Evolutionary conservation across 2,797 vertebrate genomes (phyloP).

Genomic region (Garrulus glandarius): DNA sequence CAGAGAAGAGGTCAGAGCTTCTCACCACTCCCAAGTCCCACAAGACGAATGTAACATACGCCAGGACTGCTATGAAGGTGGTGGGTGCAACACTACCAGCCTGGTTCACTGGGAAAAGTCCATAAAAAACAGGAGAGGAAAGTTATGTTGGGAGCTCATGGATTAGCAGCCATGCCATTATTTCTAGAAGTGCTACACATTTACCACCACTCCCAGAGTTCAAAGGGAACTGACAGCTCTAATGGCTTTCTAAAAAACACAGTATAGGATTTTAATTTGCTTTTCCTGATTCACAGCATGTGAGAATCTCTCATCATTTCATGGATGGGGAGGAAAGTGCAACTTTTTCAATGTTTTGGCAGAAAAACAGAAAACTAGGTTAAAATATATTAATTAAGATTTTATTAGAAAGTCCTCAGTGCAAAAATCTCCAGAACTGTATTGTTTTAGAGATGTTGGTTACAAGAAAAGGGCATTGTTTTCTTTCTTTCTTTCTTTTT

Average conservation of each 20-base stretch:
- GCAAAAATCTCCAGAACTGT: rapidly evolving
- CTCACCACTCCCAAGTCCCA: background rate
- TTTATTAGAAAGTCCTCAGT: background rate
- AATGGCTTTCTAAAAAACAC: background rate
- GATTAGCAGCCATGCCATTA: background rate
- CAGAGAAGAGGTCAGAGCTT: background rate
- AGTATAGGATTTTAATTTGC: background rate
- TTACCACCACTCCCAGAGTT: background rate
- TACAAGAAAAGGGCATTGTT: background rate
- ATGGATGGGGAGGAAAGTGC: background rate
- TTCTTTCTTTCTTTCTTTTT: background rate
- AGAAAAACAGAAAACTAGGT: background rate
- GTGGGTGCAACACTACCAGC: background rate
- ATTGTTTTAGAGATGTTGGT: background rate
- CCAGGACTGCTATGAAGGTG: background rate
- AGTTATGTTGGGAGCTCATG: background rate
- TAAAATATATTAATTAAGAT: background rate
- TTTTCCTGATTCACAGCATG: background rate
- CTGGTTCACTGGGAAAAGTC: background rate
- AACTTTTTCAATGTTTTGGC: background rate
- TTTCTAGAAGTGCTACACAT: background rate
- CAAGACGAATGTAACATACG: background rate
- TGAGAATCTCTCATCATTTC: background rate
- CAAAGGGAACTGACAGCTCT: background rate
- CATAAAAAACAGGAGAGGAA: background rate